Base-by-base conservation (phyloP, 2,888 invertebrate genomes). In the Cataglyphis altisquamis region DNA sequence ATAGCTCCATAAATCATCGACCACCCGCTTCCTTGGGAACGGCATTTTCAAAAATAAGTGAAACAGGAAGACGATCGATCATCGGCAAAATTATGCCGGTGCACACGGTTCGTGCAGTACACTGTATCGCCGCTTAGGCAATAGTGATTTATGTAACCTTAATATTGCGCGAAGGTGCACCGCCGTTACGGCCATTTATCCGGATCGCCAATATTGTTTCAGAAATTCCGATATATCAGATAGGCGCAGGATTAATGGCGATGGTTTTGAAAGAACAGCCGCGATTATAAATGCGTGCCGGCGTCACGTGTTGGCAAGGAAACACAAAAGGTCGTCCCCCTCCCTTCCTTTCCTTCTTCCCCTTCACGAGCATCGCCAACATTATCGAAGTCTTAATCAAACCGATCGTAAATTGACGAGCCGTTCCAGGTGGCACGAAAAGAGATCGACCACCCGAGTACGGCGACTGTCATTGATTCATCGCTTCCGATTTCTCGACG, bases 371-470 rank as follows among this genome's bases (percentile, higher is more conserved):
- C 82, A 84, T 84, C 84, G 86, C 83, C 77, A 68, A 83, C 25
- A 87, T 88, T 84, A 88, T 88, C 88, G 72, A 85, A 82, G 80
- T 87, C 84, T 88, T 87, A 89, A 88, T 88, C 88, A 84, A 52
- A 89, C 80, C 88, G 87, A 73, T 82, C 68, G 82, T 87, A 86
- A 89, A 89, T 89, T 87, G 89, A 84, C 89, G 78, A 82, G 83
- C 84, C 70, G 81, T 89, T 36, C 84, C 73, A 36, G 68, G 8
- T 57, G 62, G 48, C 72, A 63, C 80, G 67, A 82, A 62, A 77
- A 88, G 67, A 52, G 52, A 32, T 60, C 83, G 85, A 85, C 85
- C 86, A 82, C 62, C 48, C 89, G 87, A 67, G 70, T 29, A 36
- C 62, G n/a, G 66, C 74, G 72, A 39, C 18, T 80, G 86, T 87